phyloP scores from a whole-genome alignment of 64 coral and sea anemone species.

The Acropora tenuis region DNA sequence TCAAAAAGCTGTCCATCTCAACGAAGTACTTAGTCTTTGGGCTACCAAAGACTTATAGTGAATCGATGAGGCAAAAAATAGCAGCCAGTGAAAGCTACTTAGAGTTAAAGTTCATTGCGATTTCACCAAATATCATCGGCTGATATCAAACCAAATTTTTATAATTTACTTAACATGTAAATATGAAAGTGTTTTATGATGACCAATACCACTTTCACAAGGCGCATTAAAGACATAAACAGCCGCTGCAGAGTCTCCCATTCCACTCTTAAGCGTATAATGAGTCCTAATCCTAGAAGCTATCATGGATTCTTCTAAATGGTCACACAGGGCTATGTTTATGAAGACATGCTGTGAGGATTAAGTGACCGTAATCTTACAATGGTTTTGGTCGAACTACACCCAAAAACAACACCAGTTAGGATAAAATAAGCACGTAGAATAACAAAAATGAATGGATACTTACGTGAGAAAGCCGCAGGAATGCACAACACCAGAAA shows the following conservation, averaged over 20 bases:
- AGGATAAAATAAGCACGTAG: not conserved
- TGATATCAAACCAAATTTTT: no score
- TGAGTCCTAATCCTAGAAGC: not conserved
- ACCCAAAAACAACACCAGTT: not conserved
- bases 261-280: no score
- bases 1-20: no score
- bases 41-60: no score
- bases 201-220: not conserved
- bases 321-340: not conserved
- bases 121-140: no score
- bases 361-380: not conserved
- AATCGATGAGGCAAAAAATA: no score
- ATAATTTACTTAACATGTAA: no score
- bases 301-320: not conserved
- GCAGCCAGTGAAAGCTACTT: no score
- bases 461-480: slow-evolving; percentile 4
- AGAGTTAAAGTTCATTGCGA: no score
- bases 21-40: no score
- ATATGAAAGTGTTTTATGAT: not conserved
- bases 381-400: not conserved
- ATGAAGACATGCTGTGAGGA: not conserved
- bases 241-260: not conserved
- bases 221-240: not conserved
- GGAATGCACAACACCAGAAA: not conserved
- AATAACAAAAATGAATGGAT: not conserved